Percentiles rank a stretch among this genome's conserved stretches.
Conservation (phyloP, 2,888 invertebrate genomes). For the Drosophila hawaiiensis region DNA sequence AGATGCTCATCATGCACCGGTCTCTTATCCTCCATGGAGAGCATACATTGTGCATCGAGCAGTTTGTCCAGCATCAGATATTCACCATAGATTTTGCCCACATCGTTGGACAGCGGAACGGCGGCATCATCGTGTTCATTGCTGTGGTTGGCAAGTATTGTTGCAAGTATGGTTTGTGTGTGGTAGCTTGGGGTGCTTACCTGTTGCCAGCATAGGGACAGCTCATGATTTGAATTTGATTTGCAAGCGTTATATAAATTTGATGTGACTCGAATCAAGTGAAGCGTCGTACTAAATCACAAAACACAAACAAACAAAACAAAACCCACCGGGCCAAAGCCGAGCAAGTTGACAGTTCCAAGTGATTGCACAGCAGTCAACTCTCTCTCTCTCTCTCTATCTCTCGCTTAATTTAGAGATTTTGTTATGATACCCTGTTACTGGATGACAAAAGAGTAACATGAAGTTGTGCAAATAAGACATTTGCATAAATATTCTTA, state of each 20-base stretch:
- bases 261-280: slow-evolving; percentile 49
- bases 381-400: not conserved
- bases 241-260: slow-evolving; percentile 9
- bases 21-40: slow-evolving; percentile 90
- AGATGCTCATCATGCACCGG: slow-evolving; percentile 98
- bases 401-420: not conserved
- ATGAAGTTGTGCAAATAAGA: not conserved
- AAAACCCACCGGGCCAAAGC: not conserved
- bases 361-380: slow-evolving; percentile 25
- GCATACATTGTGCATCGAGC: slow-evolving; percentile 92
- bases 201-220: slow-evolving; percentile 79
- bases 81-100: slow-evolving; percentile 95
- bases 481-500: not conserved
- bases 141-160: slow-evolving; percentile 27
- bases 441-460: not conserved
- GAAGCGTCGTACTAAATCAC: slow-evolving; percentile 48
- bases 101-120: slow-evolving; percentile 88
- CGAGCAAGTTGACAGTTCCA: slow-evolving; percentile 39
- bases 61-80: slow-evolving; percentile 96
- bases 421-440: slow-evolving; percentile 16
- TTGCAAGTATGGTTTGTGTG: not conserved
- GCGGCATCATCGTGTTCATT: slow-evolving; percentile 81
- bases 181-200: slow-evolving; percentile 54
- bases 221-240: slow-evolving; percentile 65
- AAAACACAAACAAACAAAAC: not conserved